These are phyloP conservation scores for Rhimphoctona megacephalus DNA, from an alignment of 2,888 invertebrate genomes.

Conservation along the genomic window DNA sequence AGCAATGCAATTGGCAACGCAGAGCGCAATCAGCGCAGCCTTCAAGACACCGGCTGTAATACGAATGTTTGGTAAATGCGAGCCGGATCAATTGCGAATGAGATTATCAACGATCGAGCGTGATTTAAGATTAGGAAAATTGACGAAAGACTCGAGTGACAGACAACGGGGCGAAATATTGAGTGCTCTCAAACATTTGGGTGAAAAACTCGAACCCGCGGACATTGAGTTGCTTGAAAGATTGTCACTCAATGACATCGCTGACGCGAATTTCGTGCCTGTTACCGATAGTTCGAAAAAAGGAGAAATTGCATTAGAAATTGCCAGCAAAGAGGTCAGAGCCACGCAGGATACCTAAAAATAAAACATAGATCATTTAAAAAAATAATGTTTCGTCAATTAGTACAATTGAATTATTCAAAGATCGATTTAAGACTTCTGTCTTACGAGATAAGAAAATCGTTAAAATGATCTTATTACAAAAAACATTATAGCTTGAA, in stretches of 20 bases:
- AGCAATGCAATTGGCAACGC: conserved; percentile 89
- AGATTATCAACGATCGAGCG: conserved; percentile 87
- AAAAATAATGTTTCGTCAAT: background rate
- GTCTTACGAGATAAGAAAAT: background rate
- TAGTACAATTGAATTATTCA: conserved; percentile 40
- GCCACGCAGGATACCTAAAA: conserved; percentile 73
- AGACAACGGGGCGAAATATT: conserved; percentile 86
- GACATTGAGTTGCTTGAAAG: conserved; percentile 86
- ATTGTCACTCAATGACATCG: conserved; percentile 82
- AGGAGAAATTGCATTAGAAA: conserved; percentile 76
- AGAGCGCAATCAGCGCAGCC: conserved; percentile 90
- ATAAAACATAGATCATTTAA: background rate
- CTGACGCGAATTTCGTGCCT: conserved; percentile 84
- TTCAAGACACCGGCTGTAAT: conserved; percentile 92
- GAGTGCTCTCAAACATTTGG: conserved; percentile 85
- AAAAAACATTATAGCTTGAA: background rate
- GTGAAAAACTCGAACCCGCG: conserved; percentile 85
- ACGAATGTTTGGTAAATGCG: conserved; percentile 89
- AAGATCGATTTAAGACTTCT: conserved; percentile 12
- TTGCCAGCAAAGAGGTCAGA: conserved; percentile 78
- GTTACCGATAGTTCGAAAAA: conserved; percentile 82
- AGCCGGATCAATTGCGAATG: conserved; percentile 88
- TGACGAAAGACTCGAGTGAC: conserved; percentile 85
- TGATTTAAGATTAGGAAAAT: conserved; percentile 88
- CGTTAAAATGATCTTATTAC: background rate